Base-by-base conservation (phyloP, 1,140 invertebrate genomes). In the Solen grandis region DNA sequence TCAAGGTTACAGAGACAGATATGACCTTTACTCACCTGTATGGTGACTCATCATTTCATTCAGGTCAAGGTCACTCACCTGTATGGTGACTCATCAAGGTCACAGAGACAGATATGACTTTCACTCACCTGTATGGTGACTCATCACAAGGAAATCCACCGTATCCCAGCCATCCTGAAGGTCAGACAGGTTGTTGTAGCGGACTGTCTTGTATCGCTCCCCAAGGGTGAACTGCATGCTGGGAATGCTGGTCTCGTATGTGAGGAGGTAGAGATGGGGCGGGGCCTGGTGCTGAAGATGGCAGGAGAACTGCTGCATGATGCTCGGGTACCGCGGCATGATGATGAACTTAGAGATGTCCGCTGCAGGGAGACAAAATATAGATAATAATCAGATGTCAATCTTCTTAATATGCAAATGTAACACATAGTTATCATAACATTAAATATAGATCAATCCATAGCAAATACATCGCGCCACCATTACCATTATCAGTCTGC, bases 51-150 rank as follows among this genome's bases (percentile, higher is more conserved):
- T n/a, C n/a, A n/a, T n/a, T n/a, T n/a, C n/a, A n/a, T n/a, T n/a
- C n/a, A n/a, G n/a, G n/a, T n/a, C n/a, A n/a, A n/a, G n/a, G n/a
- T n/a, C n/a, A n/a, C n/a, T n/a, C n/a, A n/a, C n/a, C n/a, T n/a
- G n/a, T n/a, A n/a, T n/a, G n/a, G n/a, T n/a, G n/a, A n/a, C n/a
- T n/a, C n/a, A n/a, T n/a, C n/a, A n/a, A n/a, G n/a, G n/a, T n/a
- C n/a, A n/a, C n/a, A n/a, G n/a, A n/a, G n/a, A n/a, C n/a, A n/a
- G n/a, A n/a, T n/a, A n/a, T n/a, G n/a, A n/a, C n/a, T n/a, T n/a
- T n/a, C n/a, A n/a, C n/a, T n/a, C 41, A 68, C 74, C 74, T 66
- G 77, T 72, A n/a, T 60, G 41, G 52, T 79, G 77, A 41, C 31
- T 52, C 77, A 79, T 62, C 5, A 5, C 35, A 2, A 79, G 31